Conservation (phyloP, 2,113 vertebrate species). For the Odocoileus virginianus region DNA sequence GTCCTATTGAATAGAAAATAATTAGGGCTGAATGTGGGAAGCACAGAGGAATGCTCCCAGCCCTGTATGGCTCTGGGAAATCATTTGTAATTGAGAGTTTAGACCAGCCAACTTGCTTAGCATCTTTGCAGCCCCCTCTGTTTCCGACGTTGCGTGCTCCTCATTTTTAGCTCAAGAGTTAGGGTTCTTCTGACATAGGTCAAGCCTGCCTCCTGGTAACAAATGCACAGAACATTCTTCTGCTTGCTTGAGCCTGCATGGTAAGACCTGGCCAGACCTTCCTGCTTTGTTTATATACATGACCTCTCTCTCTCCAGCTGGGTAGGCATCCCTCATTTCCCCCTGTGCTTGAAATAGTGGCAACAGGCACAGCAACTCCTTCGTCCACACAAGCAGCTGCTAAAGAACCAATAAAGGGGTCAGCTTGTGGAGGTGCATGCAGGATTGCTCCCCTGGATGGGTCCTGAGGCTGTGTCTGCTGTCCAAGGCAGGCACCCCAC, state of each 20-base stretch:
- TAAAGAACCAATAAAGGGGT: accelerated
- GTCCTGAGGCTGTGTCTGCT: too few relatives aligned
- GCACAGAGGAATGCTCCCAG: not conserved
- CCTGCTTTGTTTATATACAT: accelerated
- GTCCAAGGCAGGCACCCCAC: accelerated
- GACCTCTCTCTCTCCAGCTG: not conserved
- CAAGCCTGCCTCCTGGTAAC: not conserved
- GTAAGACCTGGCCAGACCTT: not conserved
- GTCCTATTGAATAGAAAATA: not conserved
- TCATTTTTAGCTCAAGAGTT: accelerated
- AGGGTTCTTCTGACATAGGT: accelerated
- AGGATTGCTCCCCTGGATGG: accelerated
- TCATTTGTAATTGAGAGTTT: not conserved
- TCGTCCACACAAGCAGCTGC: not conserved
- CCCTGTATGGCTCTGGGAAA: not conserved
- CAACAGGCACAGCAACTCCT: accelerated
- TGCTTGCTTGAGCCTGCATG: not conserved
- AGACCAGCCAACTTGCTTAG: not conserved
- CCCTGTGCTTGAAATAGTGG: accelerated
- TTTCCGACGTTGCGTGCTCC: accelerated
- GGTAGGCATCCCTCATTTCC: accelerated
- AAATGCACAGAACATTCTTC: not conserved
- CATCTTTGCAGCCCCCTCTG: accelerated
- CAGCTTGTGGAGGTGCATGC: accelerated
- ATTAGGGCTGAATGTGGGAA: accelerated